These are phyloP conservation scores for Gasterosteus nipponicus DNA, from an alignment of 2,113 vertebrate species.

Conservation along the genomic window DNA sequence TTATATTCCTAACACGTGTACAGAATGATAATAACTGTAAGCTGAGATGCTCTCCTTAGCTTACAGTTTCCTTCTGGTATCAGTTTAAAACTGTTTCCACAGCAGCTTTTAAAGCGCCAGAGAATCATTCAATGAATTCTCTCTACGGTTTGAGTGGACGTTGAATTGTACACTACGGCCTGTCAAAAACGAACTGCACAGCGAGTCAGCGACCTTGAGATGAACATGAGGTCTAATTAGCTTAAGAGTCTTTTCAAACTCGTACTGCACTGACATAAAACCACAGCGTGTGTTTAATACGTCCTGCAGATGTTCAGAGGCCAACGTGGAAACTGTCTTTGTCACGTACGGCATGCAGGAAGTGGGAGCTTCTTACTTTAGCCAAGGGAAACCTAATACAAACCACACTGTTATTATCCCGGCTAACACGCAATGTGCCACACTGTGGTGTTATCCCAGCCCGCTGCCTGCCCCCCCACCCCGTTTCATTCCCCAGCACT, in stretches of 20 bases:
- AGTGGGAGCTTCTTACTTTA: conserved; percentile 61
- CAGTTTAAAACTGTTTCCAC: conserved; percentile 39
- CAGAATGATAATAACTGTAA: not conserved
- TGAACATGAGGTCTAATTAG: conserved; percentile 44
- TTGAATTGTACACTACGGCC: not conserved
- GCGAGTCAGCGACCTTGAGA: conserved; percentile 9
- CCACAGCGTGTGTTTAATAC: conserved; percentile 39
- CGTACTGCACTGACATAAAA: conserved; percentile 26
- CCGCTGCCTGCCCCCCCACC: conserved; percentile 1
- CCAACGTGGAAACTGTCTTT: conserved; percentile 38
- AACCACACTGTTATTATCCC: conserved; percentile 63
- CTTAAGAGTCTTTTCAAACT: conserved; percentile 39
- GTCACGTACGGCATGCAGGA: conserved; percentile 47
- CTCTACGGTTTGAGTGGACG: conserved; percentile 4
- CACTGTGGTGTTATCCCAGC: conserved; percentile 45
- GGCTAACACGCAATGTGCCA: conserved; percentile 61
- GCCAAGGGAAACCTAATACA: conserved; percentile 61
- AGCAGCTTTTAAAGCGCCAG: conserved; percentile 16
- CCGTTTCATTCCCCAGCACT: conserved; percentile 36
- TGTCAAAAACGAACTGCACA: conserved; percentile 17
- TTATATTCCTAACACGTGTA: not conserved
- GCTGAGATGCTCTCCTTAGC: too few species aligned
- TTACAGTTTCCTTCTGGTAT: not conserved
- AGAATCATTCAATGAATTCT: not conserved
- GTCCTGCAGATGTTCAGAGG: conserved; percentile 52